Percentiles rank a stretch among this genome's conserved stretches.
Conservation (phyloP, 2,113 vertebrate species). For the Asarcornis scutulata region DNA sequence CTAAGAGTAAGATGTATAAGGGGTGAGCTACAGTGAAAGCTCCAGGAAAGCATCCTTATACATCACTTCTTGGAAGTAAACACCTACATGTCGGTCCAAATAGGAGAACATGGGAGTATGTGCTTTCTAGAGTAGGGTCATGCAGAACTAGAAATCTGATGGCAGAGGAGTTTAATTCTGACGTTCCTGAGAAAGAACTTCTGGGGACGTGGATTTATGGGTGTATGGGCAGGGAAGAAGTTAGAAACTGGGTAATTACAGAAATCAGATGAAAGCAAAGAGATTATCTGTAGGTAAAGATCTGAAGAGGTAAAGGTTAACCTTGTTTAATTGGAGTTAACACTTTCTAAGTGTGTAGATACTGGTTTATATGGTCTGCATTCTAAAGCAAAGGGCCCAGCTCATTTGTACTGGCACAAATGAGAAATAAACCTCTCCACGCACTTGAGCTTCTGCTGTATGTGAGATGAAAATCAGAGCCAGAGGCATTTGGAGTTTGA, state of each 20-base stretch:
- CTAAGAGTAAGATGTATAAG: neutral
- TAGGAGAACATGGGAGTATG: neutral
- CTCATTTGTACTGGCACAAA: conserved; percentile 34
- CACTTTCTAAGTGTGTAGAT: neutral
- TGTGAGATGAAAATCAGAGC: conserved; percentile 59
- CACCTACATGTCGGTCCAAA: neutral
- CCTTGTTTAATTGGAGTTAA: neutral
- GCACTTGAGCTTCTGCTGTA: conserved; percentile 17
- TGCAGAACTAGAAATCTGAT: neutral
- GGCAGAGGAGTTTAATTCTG: neutral
- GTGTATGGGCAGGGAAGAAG: neutral
- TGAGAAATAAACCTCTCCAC: conserved; percentile 33
- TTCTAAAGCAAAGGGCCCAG: neutral
- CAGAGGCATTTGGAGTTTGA: conserved; percentile 59
- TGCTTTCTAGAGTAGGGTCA: neutral
- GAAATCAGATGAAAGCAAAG: neutral
- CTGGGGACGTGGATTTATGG: neutral
- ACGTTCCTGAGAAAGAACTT: neutral
- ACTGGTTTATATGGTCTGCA: neutral
- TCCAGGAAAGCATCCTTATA: neutral
- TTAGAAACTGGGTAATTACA: neutral
- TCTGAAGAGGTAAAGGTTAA: neutral
- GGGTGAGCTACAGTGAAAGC: neutral
- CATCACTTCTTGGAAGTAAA: neutral
- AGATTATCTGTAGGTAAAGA: neutral